Evolutionary conservation across 2,797 vertebrate genomes (phyloP).

Genomic region (Salmo trutta): DNA sequence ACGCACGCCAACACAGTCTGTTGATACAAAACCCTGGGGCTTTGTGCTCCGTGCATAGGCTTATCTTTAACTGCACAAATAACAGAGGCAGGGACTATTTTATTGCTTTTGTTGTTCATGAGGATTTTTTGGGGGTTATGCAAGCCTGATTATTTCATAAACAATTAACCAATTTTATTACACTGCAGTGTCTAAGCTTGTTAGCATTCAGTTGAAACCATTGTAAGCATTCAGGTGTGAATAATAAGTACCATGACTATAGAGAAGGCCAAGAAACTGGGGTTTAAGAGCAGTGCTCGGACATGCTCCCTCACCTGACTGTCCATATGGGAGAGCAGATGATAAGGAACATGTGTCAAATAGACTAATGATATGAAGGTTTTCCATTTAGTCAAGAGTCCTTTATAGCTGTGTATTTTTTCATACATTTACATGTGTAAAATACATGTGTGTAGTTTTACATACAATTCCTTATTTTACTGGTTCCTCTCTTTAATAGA

Average conservation of each 20-base stretch:
- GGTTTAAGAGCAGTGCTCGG: constrained; percentile 26
- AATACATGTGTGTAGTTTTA: background rate
- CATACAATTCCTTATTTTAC: constrained; percentile 11
- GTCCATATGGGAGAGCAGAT: constrained; percentile 33
- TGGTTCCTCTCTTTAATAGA: background rate
- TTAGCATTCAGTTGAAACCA: background rate
- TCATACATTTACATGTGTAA: background rate
- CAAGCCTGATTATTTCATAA: constrained; percentile 2
- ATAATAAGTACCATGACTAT: constrained; percentile 1
- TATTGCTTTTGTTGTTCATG: background rate
- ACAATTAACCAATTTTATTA: background rate
- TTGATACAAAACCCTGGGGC: background rate
- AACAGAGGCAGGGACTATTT: background rate
- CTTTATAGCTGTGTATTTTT: too few relatives aligned
- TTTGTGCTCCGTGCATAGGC: background rate
- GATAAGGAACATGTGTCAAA: constrained; percentile 37
- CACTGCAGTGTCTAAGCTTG: background rate
- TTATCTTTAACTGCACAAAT: constrained; percentile 3
- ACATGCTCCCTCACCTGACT: constrained; percentile 44
- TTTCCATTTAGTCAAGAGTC: constrained; percentile 14
- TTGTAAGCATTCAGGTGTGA: background rate
- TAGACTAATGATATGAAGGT: constrained; percentile 33
- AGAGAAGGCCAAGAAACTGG: constrained; percentile 28
- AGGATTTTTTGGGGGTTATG: background rate
- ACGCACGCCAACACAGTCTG: background rate